phyloP scores from a whole-genome alignment of 2,888 invertebrate genomes.

The Ashinkailepas kermadecensis region DNA sequence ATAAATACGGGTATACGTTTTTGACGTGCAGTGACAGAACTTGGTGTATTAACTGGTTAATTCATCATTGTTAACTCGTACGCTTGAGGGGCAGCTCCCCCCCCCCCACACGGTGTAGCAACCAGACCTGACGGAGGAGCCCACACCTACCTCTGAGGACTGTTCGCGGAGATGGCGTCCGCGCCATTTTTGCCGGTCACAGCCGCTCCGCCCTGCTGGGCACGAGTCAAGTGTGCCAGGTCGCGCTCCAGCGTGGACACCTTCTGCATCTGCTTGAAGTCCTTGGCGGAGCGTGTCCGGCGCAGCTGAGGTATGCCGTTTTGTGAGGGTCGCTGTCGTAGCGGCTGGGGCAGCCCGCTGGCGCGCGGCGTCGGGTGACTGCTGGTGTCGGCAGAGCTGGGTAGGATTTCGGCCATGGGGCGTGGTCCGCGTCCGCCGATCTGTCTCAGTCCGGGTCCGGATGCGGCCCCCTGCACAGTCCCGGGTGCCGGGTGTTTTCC shows the following conservation, averaged over 20 bases:
- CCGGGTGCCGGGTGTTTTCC: too few species aligned
- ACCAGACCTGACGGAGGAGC: too few species aligned
- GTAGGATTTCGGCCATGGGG: slow-evolving; percentile 1
- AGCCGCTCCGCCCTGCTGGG: slow-evolving; percentile 2
- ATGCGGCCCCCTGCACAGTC: not conserved
- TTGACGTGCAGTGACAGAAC: too few species aligned
- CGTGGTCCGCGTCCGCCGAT: not conserved
- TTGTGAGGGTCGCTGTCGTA: not conserved
- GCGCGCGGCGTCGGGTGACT: slow-evolving; percentile 7
- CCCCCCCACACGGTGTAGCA: too few species aligned
- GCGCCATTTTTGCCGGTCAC: slow-evolving; percentile 3
- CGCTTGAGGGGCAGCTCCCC: too few species aligned
- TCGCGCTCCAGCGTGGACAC: not conserved
- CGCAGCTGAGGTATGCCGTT: not conserved
- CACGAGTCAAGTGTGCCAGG: not conserved
- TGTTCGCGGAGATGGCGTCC: not conserved
- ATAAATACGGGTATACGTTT: too few species aligned
- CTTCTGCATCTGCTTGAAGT: slow-evolving; percentile 11
- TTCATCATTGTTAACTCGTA: too few species aligned
- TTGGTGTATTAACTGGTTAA: too few species aligned
- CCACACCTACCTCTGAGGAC: not conserved
- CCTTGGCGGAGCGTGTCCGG: not conserved
- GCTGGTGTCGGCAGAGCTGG: slow-evolving; percentile 11
- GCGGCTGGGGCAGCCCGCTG: not conserved
- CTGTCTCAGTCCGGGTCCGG: not conserved